Conservation (phyloP, 2,797 vertebrate genomes). For the Anguilla pacifica region DNA sequence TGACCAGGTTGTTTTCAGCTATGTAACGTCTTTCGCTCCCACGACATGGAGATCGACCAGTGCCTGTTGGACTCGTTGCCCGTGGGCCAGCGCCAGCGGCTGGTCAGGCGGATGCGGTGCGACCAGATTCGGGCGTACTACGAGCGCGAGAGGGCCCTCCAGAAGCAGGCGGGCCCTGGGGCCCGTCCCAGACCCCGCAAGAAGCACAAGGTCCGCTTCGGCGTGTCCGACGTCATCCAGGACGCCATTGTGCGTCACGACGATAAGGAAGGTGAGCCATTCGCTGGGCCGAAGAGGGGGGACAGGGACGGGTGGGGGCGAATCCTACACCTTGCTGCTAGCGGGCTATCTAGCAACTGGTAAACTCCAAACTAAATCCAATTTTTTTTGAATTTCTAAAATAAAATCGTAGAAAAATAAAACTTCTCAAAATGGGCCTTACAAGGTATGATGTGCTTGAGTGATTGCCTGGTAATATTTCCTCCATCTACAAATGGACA, state of each 20-base stretch:
- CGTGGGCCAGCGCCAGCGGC: constrained; percentile 87
- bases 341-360: background rate
- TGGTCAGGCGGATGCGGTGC: constrained; percentile 93
- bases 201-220: constrained; percentile 78
- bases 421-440: background rate
- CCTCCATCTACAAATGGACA: background rate
- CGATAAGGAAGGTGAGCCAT: constrained; percentile 88
- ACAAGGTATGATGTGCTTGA: background rate
- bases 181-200: constrained; percentile 60
- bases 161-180: constrained; percentile 34
- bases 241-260: constrained; percentile 86
- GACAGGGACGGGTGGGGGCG: background rate
- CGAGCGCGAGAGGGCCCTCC: constrained; percentile 82
- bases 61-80: constrained; percentile 97
- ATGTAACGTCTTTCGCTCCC: constrained; percentile 93
- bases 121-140: constrained; percentile 93
- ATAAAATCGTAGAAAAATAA: background rate
- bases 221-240: constrained; percentile 74
- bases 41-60: constrained; percentile 99
- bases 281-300: background rate
- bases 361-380: background rate
- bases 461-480: background rate
- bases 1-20: constrained; percentile 94
- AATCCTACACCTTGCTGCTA: background rate
- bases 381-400: background rate